Conservation (phyloP, 2,113 vertebrate species). For the Ammodytes dubius region DNA sequence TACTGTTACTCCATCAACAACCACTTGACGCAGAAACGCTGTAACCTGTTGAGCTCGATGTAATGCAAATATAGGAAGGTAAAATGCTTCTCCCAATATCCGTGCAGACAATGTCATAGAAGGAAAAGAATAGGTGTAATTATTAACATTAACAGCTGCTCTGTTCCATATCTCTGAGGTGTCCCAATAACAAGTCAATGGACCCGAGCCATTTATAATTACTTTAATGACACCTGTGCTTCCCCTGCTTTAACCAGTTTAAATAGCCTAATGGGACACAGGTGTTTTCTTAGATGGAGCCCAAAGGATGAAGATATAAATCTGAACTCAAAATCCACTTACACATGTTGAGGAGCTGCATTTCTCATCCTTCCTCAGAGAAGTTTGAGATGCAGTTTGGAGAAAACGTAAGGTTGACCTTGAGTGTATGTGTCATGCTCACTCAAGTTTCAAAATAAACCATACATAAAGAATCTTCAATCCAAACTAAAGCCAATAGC, state of each 20-base stretch:
- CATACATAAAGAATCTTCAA: constrained; percentile 20
- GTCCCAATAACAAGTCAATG: neutral
- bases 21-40: neutral
- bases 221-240: neutral
- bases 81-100: neutral
- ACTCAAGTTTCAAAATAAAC: neutral
- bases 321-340: neutral
- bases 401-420: constrained; percentile 9
- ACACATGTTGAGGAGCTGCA: neutral
- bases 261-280: neutral
- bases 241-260: neutral
- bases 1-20: constrained; percentile 36
- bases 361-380: neutral
- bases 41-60: neutral
- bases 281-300: neutral
- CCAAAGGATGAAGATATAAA: neutral
- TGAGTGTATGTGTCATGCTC: neutral
- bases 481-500: constrained; percentile 27
- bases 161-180: neutral
- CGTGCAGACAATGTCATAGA: neutral
- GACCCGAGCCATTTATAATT: neutral
- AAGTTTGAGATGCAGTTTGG: neutral
- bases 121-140: neutral
- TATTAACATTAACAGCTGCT: neutral
- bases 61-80: neutral